Evolutionary conservation across 2,113 vertebrate genomes (phyloP), one percentile per base, ranked within the genome.

Genomic region (Centrocercus urophasianus): DNA sequence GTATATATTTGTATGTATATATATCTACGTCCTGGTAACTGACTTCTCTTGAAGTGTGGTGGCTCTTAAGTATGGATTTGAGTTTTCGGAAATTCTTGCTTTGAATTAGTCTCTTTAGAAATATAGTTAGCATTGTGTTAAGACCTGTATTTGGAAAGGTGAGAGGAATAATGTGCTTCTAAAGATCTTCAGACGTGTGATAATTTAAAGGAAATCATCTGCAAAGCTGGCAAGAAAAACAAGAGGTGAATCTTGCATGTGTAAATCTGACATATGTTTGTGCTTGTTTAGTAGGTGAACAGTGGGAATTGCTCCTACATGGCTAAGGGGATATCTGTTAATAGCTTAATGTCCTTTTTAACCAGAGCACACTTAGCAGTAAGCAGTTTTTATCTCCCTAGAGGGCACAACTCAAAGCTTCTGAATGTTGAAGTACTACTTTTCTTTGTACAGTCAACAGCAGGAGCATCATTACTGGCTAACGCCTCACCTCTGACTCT

Each of bases 401-500:
- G 63, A 88, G 48, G 22, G 71, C 78, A 59, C 80, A 70, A n/a
- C 15, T 91, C 52, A 87, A 83, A 72, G 64, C 47, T 97, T 83
- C 71, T 82, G 92, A 93, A 88, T 90, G 90, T 90, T 73, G 56
- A 97, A 94, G 61, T 96, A 93, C 80, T 91, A 90, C 83, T 90
- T 96, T 88, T 97, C 94, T 97, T 90, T 96, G 56, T 95, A 32
- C 97, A 99, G 99, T 99, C 98, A 85, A 98, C 99, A 96, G 97
- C 98, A 86, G 98, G 98, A 91, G 95, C 98, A 76, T 96, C 98
- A 45, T 97, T 99, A 93, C 98, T 99, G 92, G 97, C 98, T 96
- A 98, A 98, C 56, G 98, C 98, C 24, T 97, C 98, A 95, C 97
- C 98, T 59, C 97, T 99, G 96, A 98, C 99, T 88, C 98, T 99